Evolutionary conservation across 1,140 invertebrate species (phyloP), one percentile per base, ranked within the genome.

Genomic region (Contarinia nasturtii): DNA sequence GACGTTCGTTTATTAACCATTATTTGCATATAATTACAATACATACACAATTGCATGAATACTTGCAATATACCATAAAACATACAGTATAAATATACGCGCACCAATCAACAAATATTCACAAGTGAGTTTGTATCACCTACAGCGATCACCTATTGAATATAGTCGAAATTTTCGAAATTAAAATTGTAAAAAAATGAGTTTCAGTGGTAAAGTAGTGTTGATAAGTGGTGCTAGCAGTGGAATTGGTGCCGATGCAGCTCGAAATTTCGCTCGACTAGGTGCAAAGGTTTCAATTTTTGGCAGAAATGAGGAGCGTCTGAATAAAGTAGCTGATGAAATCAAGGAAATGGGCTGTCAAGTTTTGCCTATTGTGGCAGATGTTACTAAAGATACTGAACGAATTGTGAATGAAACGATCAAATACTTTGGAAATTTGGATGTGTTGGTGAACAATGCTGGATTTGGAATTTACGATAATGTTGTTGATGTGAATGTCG

Each of bases 361-460:
- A 22, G 5, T 7, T 14, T 19, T 44, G 11, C 11, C 2, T 3
- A 53, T 61, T 46, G 42, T 47, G 27, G 60, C 57, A 4, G 86
- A 92, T 57, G 58, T 92, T 48, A 80, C 74, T 4, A 61, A 58
- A 21, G 85, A 89, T 57, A 75, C 78, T 1, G 69, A 82, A 55
- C 73, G 70, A 4, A 78, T 89, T 36, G 55, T 89, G 0, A 69
- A 82, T 3, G 71, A 69, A 2, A 83, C 82, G 0, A 64, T 87
- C 11, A 64, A 76, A 47, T 71, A 77, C 50, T 84, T 74, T 59
- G 78, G 80, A 2, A 73, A 74, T 56, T 60, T 88, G 5, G 82
- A 88, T 66, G 74, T 87, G 22, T 62, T 89, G 33, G 70, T 94
- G 0, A 95, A 94, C 63, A 87, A 84, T 71, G 90, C 88, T 34